Evolutionary conservation across 2,888 invertebrate species (phyloP).

Genomic region (Anoncus sp.): DNA sequence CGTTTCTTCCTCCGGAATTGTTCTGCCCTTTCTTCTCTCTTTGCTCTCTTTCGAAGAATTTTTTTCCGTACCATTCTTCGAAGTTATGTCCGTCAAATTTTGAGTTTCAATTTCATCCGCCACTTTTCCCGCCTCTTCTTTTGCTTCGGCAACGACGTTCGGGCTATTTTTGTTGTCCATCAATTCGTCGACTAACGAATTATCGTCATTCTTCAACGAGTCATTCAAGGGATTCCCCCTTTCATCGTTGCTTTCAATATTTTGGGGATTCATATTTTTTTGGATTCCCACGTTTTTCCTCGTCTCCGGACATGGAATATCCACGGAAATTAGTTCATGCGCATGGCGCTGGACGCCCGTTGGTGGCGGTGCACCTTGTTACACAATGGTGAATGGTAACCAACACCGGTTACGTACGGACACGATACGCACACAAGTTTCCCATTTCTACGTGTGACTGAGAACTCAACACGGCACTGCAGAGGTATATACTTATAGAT

Average conservation of each 20-base stretch:
- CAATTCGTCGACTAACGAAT: not conserved
- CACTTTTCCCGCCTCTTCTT: constrained; percentile 13
- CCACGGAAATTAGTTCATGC: not conserved
- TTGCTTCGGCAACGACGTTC: not conserved
- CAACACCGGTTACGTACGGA: constrained; percentile 13
- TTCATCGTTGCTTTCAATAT: constrained; percentile 4
- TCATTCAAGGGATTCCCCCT: not conserved
- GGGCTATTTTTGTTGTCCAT: not conserved
- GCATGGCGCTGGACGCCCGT: not conserved
- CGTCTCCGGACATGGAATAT: constrained; percentile 11
- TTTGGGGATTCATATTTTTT: not conserved
- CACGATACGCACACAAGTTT: not conserved
- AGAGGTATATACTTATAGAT: not conserved
- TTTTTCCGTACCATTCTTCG: not conserved
- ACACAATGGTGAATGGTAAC: constrained; percentile 2
- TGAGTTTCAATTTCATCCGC: not conserved
- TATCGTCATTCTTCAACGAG: not conserved
- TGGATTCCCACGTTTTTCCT: not conserved
- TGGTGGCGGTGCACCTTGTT: not conserved
- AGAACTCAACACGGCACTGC: not conserved
- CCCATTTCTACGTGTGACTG: too few relatives aligned
- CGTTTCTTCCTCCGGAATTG: constrained; percentile 21
- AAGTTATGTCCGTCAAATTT: not conserved
- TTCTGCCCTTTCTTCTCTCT: constrained; percentile 8
- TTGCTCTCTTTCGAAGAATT: not conserved